Conservation (phyloP, 2,888 invertebrate genomes). For the Augiades crinisus region DNA sequence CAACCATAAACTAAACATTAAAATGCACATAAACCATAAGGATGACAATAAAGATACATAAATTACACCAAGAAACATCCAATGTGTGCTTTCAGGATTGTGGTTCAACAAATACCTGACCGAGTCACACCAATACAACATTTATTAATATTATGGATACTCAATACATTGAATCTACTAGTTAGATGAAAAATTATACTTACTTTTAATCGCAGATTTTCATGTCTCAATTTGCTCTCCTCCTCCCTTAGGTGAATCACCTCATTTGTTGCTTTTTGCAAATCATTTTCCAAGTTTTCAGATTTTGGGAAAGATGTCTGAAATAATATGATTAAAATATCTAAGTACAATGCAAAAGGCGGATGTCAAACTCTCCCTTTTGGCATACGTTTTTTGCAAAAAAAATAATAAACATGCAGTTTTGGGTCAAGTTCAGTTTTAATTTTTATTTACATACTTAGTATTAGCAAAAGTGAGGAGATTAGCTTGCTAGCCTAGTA, state of each 20-base stretch:
- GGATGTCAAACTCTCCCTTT: constrained; percentile 4
- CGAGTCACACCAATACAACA: constrained; percentile 25
- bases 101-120: constrained; percentile 24
- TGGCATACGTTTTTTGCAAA: constrained; percentile 18
- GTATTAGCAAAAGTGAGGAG: background rate
- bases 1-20: constrained; percentile 16
- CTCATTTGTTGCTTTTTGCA: constrained; percentile 87
- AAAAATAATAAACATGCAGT: constrained; percentile 12
- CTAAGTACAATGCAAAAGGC: constrained; percentile 25
- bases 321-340: constrained; percentile 37
- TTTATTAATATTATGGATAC: constrained; percentile 9
- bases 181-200: constrained; percentile 37
- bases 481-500: background rate
- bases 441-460: background rate
- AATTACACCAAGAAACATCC: constrained; percentile 15
- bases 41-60: constrained; percentile 15
- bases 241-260: constrained; percentile 89
- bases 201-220: constrained; percentile 93
- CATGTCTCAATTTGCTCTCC: constrained; percentile 90
- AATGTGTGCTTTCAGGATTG: constrained; percentile 22
- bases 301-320: constrained; percentile 65
- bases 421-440: background rate
- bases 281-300: constrained; percentile 66
- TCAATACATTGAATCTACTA: constrained; percentile 13
- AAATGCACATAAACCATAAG: constrained; percentile 20